Evolutionary conservation across 2,797 vertebrate genomes (phyloP), one percentile per base, ranked within the genome.

Genomic region (Periophthalmus magnuspinnatus): DNA sequence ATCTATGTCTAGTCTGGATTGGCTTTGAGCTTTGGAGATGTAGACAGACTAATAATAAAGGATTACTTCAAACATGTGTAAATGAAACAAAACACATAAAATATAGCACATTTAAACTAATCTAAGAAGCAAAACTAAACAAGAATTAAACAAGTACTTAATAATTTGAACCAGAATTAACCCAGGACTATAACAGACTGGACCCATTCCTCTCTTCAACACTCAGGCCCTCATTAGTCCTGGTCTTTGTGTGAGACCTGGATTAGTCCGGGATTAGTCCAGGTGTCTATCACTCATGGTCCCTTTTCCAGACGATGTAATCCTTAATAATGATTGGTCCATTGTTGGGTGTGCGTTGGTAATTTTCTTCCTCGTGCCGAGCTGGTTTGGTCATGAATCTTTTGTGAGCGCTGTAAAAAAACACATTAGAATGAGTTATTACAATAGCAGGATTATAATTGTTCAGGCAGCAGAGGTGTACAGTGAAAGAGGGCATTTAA

Each of bases 211-310:
- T 52, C 19, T 52, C 19, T 5, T 54, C 10, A 55, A 50, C 16
- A 9, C 19, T 6, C 24, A 34, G 32, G 13, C 33, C 57, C 57
- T 59, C 57, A 59, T 63, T 45, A 63, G 60, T 45, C 60, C n/a
- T 7, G 60, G 19, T 14, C 34, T 36, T 36, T 36, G 32, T 38
- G 19, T 38, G 1, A 22, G 36, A 14, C 36, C 61, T 8, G 61
- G 61, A 13, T 45, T 63, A 45, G 36, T 63, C 38, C 61, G 22
- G 34, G 59, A 34, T 36, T 61, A 36, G 61, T 63, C 61, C 61
- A 45, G 61, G 61, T 63, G 57, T 59, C 54, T 56, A 28, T 56
- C 57, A 59, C 57, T 33, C 54, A 56, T 24, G 48, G 21, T 24
- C 9, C 54, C 11, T 28, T 28, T 56, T 6, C 10, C 54, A 55